Conservation (phyloP, 1,140 invertebrate genomes). For the Lasioglossum baleicum region DNA sequence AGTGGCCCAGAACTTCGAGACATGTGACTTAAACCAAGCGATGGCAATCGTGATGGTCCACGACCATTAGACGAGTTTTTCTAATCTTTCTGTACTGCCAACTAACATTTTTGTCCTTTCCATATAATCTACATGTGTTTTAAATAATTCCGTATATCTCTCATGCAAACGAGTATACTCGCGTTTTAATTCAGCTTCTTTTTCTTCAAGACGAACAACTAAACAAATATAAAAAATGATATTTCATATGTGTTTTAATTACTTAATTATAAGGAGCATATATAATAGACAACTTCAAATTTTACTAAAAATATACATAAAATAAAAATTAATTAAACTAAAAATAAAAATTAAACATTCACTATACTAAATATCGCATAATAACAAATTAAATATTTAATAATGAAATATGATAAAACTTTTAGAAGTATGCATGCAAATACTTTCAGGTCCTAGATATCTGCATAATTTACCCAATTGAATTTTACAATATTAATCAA, state of each 20-base stretch:
- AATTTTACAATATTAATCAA: conserved; percentile 38
- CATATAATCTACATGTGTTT: conserved; percentile 99
- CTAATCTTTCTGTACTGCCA: conserved; percentile 86
- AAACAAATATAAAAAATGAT: conserved; percentile 30
- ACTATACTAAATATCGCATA: too few relatives aligned
- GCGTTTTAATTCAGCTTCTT: conserved; percentile 89
- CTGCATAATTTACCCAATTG: neutral
- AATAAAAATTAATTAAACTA: too few relatives aligned
- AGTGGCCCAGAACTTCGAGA: conserved; percentile 88
- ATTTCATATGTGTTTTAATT: neutral
- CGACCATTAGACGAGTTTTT: conserved; percentile 76
- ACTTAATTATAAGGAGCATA: neutral
- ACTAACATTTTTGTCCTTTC: conserved; percentile 97
- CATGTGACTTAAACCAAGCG: conserved; percentile 81
- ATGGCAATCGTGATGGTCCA: conserved; percentile 80
- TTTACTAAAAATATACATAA: too few relatives aligned
- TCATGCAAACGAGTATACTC: conserved; percentile 92
- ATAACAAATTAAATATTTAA: too few relatives aligned
- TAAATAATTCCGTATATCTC: conserved; percentile 96
- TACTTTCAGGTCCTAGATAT: too few relatives aligned
- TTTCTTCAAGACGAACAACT: conserved; percentile 90
- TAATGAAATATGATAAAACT: too few relatives aligned
- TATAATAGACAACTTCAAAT: too few relatives aligned
- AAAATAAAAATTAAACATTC: too few relatives aligned
- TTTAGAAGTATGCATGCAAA: too few relatives aligned